These are phyloP conservation scores for Lasioglossum pauxillum DNA, from an alignment of 2,888 invertebrate species.

Conservation along the genomic window DNA sequence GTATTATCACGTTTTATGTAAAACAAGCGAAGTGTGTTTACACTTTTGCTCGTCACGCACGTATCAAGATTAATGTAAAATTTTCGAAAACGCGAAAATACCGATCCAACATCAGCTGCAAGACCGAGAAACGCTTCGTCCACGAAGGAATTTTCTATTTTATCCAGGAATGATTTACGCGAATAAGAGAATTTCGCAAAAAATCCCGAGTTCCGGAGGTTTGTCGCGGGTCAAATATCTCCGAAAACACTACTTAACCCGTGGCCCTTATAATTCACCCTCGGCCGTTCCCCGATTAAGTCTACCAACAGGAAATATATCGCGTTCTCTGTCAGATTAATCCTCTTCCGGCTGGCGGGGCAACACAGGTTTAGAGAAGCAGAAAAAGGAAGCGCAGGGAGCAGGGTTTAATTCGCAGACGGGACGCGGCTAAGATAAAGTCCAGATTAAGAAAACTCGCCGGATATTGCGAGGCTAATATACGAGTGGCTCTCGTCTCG, in stretches of 20 bases:
- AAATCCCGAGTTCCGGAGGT: not conserved
- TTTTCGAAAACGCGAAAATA: no score
- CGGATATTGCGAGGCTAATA: slow-evolving; percentile 24
- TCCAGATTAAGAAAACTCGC: slow-evolving; percentile 34
- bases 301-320: slow-evolving; percentile 3
- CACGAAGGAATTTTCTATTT: not conserved
- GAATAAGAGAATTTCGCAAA: not conserved
- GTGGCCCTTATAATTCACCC: slow-evolving; percentile 2
- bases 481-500: slow-evolving; percentile 15
- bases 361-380: slow-evolving; percentile 5
- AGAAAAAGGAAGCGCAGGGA: slow-evolving; percentile 2
- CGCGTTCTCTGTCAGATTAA: slow-evolving; percentile 19
- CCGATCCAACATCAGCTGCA: no score
- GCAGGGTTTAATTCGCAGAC: slow-evolving; percentile 30
- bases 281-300: slow-evolving; percentile 7
- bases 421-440: slow-evolving; percentile 34
- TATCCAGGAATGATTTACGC: not conserved
- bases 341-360: slow-evolving; percentile 4
- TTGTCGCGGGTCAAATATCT: not conserved
- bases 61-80: no score
- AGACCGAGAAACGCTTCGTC: not conserved
- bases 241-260: slow-evolving; percentile 3
- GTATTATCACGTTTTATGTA: no score
- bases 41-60: no score
- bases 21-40: no score